Evolutionary conservation across 1,140 invertebrate species (phyloP), one percentile per base, ranked within the genome.

Genomic region (Drosophila fuyamai): DNA sequence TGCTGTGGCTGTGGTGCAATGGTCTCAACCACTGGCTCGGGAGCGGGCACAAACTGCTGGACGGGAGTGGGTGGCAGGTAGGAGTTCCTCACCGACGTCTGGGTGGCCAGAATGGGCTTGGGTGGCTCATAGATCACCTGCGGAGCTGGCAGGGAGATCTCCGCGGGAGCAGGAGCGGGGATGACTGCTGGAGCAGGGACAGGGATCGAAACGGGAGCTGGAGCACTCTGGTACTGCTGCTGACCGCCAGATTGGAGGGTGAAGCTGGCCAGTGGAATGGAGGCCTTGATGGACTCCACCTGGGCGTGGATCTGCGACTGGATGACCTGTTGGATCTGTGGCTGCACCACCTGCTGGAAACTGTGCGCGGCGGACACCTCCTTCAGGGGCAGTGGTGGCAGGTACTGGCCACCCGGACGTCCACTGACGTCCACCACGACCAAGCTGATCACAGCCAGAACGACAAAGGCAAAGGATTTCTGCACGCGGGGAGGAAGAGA

Each of bases 251-350:
- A 63, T 8, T 88, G 83, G 16, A 86, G 76, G 5, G 79, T 73
- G 60, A 88, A 86, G 65, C 83, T 86, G 44, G 80, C 84, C 56
- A 88, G 16, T 0, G 79, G 70, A 6, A 88, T 48, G 5, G 83
- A 79, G n/a, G 83, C 79, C 44, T 48, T 53, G 14, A 88, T 88
- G 13, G 83, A 89, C 41, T 88, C 83, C 36, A 88, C 58, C 5
- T 89, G 79, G 4, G 60, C 35, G 2, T 46, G 44, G 47, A 50
- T 14, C 27, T 76, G 72, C 5, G 67, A 29, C n/a, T 71, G 67
- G n/a, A 57, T 23, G n/a, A 41, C 50, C 18, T 50, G 66, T 38
- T 70, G 77, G 18, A 62, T 10, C 23, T 70, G 66, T 0, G 66
- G 48, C 66, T 70, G 66, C 14, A 70, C 14, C 40, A 54, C 48